Base-by-base conservation (phyloP, 2,888 invertebrate species). In the Phyllotreta cruciferae region DNA sequence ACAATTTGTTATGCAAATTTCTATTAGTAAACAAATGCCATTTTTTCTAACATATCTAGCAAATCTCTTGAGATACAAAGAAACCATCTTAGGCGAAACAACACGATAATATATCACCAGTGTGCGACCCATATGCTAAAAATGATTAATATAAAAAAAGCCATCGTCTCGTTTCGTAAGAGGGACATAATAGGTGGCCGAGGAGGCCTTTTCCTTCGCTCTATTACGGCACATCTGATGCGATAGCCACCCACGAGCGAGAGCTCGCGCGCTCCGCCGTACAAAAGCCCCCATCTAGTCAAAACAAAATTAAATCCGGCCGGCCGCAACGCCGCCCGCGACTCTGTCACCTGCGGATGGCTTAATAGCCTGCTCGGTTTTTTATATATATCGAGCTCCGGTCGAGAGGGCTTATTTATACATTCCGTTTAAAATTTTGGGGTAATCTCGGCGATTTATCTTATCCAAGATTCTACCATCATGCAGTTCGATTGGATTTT, bases 351-450 rank as follows among this genome's bases (percentile, higher is more conserved):
- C 60, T 60, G 56, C 57, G 61, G 67, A 67, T 67, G 63, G 64
- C 67, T 64, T 67, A 67, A 67, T 67, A 67, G 64, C 49, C 62
- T 57, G 57, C 64, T 58, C 41, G 62, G 54, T 64, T 67, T 66
- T 67, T 67, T 63, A n/a, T n/a, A n/a, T n/a, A n/a, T n/a, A 67
- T 67, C 64, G 60, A 24, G 2, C 56, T 57, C 57, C 60, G 44
- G 38, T 60, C 67, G 60, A 62, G 60, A 62, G 62, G 60, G 60
- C 65, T 63, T 63, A 65, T 68, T 67, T 64, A n/a, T n/a, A 68
- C 67, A 68, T 70, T 67, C 67, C 63, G 63, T 68, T 68, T 70
- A 64, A 66, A 68, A 64, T 63, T 66, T 63, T 63, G 60, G 58
- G 64, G 66, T 68, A 68, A 68, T 68, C 68, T 66, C 58, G 41